Evolutionary conservation across 2,797 vertebrate genomes (phyloP), one percentile per base, ranked within the genome.

Genomic region (Acanthopagrus latus): DNA sequence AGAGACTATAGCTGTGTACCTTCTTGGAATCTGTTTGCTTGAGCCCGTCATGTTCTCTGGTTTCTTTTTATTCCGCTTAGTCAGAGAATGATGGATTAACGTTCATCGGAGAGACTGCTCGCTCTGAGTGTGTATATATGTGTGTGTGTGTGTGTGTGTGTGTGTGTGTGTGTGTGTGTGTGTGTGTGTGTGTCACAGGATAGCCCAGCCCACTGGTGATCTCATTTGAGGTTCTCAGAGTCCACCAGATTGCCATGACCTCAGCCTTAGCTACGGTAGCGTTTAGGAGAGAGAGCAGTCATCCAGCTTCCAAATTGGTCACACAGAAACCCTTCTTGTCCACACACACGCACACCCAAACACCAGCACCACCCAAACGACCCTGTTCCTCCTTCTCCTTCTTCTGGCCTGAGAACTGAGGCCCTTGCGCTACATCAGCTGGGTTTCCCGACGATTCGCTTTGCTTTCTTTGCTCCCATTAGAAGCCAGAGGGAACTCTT

Each of bases 221-320:
- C 81, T 94, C 88, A 92, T 93, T 88, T 81, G 74, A 78, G 75
- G 65, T 66, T 65, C 57, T 73, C 64, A 71, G 60, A 80, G 82
- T 62, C 73, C 73, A 79, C 73, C 74, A 76, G 81, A 85, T 91
- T 86, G 71, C 87, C 74, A 90, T 94, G 90, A 93, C 83, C 88
- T 92, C 91, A 92, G 78, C 66, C 69, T 84, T 64, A 80, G 76
- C 59, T 88, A 60, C 84, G 80, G 85, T 85, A 86, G 90, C 76
- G 84, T 88, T 81, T 79, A 79, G 69, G 41, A 83, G 74, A 72
- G 64, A 77, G 64, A 25, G 25, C 64, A 68, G 64, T 83, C 72
- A 84, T 74, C 76, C 59, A 52, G 76, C 65, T 68, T 86, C 64
- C 71, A 86, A 38, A 77, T 58, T 74, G 52, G 58, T 84, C 75